phyloP scores from a whole-genome alignment of 2,113 vertebrate species.

The Microcebus griseorufus region DNA sequence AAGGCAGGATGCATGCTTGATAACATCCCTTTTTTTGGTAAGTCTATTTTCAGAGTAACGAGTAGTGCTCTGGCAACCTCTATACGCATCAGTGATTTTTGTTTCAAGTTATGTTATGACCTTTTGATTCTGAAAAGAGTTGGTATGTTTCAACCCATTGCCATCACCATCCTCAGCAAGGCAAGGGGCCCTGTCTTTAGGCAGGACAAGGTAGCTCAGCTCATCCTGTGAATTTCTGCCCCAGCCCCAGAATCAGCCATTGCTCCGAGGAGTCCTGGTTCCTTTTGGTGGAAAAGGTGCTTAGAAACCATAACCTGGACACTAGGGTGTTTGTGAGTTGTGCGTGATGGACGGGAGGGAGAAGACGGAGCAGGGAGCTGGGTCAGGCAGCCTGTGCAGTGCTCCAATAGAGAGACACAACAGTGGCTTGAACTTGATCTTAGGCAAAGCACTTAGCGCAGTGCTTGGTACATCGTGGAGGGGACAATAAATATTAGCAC shows the following conservation, averaged over 20 bases:
- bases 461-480: neutral
- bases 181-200: neutral
- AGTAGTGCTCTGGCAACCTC: neutral
- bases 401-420: neutral
- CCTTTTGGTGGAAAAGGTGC: neutral
- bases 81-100: neutral
- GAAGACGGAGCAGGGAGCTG: neutral
- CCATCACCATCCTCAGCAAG: too few species aligned
- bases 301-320: neutral
- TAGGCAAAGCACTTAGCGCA: neutral
- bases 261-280: neutral
- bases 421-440: neutral
- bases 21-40: neutral
- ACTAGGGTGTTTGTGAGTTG: neutral
- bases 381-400: neutral
- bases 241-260: neutral
- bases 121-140: neutral
- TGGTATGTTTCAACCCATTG: neutral
- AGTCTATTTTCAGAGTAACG: neutral
- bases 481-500: neutral
- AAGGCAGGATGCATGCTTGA: neutral
- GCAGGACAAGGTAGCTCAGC: neutral
- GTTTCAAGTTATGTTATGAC: neutral
- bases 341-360: neutral
- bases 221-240: neutral